Percentiles rank a stretch among this genome's conserved stretches.
Conservation (phyloP, 1,140 invertebrate genomes). For the Ruditapes philippinarum region DNA sequence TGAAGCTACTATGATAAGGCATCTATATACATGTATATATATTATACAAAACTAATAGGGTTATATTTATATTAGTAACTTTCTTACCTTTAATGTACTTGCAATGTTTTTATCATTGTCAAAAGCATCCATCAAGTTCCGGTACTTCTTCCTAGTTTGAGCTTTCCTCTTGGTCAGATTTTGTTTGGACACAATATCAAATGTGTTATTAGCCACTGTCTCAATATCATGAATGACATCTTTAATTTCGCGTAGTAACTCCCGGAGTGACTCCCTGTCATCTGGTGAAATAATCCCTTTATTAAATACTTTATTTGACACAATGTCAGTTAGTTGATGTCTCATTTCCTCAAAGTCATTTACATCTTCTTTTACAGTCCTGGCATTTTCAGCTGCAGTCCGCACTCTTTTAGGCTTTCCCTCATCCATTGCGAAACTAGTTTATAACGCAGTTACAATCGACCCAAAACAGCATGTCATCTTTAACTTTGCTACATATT, state of each 20-base stretch:
- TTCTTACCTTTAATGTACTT: background rate
- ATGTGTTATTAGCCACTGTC: background rate
- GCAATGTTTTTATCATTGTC: constrained; percentile 17
- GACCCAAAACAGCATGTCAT: background rate
- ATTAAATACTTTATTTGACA: background rate
- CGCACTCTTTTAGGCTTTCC: background rate
- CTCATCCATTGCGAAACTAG: background rate
- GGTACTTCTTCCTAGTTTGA: background rate
- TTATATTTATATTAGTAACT: too few species aligned
- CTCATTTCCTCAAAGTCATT: background rate
- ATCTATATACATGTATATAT: too few species aligned
- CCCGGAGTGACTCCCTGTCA: background rate
- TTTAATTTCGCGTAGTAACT: background rate
- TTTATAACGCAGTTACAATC: background rate
- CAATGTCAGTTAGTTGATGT: background rate
- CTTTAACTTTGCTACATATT: background rate
- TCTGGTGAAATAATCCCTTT: background rate
- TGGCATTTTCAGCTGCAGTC: background rate
- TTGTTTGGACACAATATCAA: background rate
- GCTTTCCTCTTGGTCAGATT: background rate
- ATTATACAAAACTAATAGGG: too few species aligned
- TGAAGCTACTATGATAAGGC: too few species aligned
- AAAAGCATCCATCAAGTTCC: background rate
- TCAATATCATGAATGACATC: background rate
- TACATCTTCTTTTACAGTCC: background rate